Evolutionary conservation across 1,140 invertebrate genomes (phyloP).

Genomic region (Heterodera schachtii): DNA sequence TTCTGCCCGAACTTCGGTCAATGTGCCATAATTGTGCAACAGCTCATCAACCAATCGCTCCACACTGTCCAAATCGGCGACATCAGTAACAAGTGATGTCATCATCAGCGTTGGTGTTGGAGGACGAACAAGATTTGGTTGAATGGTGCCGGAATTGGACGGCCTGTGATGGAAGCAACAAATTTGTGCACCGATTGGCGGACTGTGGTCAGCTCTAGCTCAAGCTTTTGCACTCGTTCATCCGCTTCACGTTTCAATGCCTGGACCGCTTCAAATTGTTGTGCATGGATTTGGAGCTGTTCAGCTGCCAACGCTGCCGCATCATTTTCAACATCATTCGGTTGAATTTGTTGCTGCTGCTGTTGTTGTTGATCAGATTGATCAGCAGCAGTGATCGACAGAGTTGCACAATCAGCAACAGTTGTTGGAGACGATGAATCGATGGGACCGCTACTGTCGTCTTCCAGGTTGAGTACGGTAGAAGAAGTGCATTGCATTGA

Average conservation of each 20-base stretch:
- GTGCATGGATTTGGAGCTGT: constrained; percentile 1
- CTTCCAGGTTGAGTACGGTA: not conserved
- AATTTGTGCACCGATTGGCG: not conserved
- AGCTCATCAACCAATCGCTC: not conserved
- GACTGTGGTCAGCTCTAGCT: not conserved
- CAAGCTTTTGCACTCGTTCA: not conserved
- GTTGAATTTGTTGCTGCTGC: not conserved
- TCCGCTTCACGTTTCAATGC: not conserved
- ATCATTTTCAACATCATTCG: no score
- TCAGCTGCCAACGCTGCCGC: constrained; percentile 7
- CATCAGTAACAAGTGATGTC: not conserved
- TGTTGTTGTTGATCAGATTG: constrained; percentile 1
- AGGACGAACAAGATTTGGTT: not conserved
- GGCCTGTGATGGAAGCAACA: not conserved
- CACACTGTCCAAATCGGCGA: not conserved
- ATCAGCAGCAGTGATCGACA: not conserved
- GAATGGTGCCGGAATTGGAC: not conserved
- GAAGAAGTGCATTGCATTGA: not conserved
- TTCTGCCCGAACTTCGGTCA: not conserved
- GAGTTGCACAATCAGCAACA: not conserved
- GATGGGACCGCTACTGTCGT: not conserved
- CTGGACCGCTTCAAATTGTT: not conserved
- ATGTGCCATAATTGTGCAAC: not conserved
- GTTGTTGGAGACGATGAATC: not conserved
- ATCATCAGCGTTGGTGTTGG: not conserved